A percentile compares a stretch with the other conserved stretches of the same genome.
Evolutionary conservation across 2,888 invertebrate species (phyloP).

Genomic region (Aleiodes testaceus): DNA sequence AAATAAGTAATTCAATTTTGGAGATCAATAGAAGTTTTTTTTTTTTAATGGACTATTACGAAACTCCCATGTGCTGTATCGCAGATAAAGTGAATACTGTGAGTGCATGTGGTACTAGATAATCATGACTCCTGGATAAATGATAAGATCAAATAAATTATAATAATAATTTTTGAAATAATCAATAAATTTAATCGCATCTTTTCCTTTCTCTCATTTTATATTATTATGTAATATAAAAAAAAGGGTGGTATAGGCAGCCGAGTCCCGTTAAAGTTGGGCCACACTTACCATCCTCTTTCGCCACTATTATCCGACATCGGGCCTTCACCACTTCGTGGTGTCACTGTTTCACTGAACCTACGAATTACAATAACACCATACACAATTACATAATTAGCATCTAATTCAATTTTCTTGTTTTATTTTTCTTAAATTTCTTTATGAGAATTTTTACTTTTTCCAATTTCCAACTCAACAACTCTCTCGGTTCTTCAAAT

Average conservation of each 20-base stretch:
- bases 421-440: conserved; percentile 6
- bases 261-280: conserved; percentile 57
- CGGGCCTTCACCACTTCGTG: conserved; percentile 70
- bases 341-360: conserved; percentile 73
- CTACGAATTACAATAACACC: conserved; percentile 69
- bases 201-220: neutral
- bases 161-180: conserved; percentile 16
- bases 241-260: conserved; percentile 56
- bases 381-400: conserved; percentile 62
- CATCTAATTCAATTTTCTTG: conserved; percentile 38
- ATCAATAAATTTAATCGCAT: neutral
- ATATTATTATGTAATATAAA: conserved; percentile 30
- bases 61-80: neutral
- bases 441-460: conserved; percentile 2
- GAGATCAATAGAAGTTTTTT: too few relatives aligned
- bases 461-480: neutral
- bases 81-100: conserved; percentile 1
- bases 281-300: conserved; percentile 71
- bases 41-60: too few relatives aligned
- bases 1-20: too few relatives aligned
- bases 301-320: conserved; percentile 71
- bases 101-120: conserved; percentile 6
- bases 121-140: too few relatives aligned
- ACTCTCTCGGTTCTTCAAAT: neutral
- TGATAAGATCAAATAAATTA: neutral